These are phyloP conservation scores for Podarcis lilfordi DNA, from an alignment of 2,797 vertebrate genomes.

Conservation along the genomic window DNA sequence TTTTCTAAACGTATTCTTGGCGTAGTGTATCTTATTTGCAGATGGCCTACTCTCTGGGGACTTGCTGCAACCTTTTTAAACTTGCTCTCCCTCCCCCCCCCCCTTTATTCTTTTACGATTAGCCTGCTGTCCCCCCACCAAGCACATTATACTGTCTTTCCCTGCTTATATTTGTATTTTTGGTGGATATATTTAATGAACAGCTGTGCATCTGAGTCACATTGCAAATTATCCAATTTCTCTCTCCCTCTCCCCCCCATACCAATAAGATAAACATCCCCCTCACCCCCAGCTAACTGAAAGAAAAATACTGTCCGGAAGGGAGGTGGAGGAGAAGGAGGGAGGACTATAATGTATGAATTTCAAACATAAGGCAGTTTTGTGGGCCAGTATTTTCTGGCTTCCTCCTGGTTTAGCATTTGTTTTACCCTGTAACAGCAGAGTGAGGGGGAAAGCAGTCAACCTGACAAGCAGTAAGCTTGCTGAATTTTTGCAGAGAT, in stretches of 20 bases:
- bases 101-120: slow-evolving; percentile 25
- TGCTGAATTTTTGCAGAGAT: slow-evolving; percentile 9
- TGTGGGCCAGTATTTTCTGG: slow-evolving; percentile 36
- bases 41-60: slow-evolving; percentile 28
- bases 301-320: slow-evolving; percentile 51
- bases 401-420: slow-evolving; percentile 31
- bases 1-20: slow-evolving; percentile 39
- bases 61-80: slow-evolving; percentile 20
- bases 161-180: slow-evolving; percentile 50
- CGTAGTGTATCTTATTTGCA: slow-evolving; percentile 27
- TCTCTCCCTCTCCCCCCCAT: slow-evolving; percentile 52
- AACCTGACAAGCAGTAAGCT: slow-evolving; percentile 1
- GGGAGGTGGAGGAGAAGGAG: not conserved
- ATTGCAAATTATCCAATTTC: slow-evolving; percentile 54
- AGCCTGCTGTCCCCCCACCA: slow-evolving; percentile 48
- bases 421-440: slow-evolving; percentile 10
- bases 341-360: slow-evolving; percentile 17
- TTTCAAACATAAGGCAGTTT: not conserved
- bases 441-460: slow-evolving; percentile 21
- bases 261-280: slow-evolving; percentile 45
- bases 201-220: slow-evolving; percentile 67
- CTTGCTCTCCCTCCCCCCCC: not conserved
- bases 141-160: slow-evolving; percentile 31
- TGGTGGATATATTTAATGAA: slow-evolving; percentile 65
- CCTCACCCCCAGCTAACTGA: slow-evolving; percentile 44